A percentile compares a stretch with the other conserved stretches of the same genome.
phyloP scores from a whole-genome alignment of 2,888 invertebrate species.

The Dryobota labecula region DNA sequence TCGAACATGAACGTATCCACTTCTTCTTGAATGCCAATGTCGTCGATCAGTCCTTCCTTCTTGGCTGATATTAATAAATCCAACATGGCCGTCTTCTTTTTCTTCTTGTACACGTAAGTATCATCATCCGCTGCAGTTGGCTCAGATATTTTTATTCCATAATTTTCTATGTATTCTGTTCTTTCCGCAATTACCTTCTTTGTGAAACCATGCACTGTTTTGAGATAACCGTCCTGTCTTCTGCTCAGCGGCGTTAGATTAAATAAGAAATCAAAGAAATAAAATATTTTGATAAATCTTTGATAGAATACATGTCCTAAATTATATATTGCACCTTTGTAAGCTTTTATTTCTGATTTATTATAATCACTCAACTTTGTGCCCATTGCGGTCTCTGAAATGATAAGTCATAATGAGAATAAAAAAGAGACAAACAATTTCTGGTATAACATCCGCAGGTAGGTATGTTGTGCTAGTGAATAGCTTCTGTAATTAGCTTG shows the following conservation, averaged over 20 bases:
- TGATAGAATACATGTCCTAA: constrained; percentile 80
- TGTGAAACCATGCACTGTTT: constrained; percentile 81
- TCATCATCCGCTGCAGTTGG: constrained; percentile 63
- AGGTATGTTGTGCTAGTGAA: too few relatives aligned
- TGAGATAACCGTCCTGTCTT: constrained; percentile 82
- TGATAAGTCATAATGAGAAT: not conserved
- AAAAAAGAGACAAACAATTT: too few relatives aligned
- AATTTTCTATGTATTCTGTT: constrained; percentile 62
- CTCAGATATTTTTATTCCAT: constrained; percentile 56
- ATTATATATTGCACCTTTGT: constrained; percentile 90
- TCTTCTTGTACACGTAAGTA: constrained; percentile 75
- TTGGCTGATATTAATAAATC: constrained; percentile 89
- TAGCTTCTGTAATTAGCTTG: not conserved
- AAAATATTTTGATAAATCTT: constrained; percentile 89
- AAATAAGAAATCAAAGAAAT: constrained; percentile 89
- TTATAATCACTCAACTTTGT: constrained; percentile 87
- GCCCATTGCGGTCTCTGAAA: constrained; percentile 93
- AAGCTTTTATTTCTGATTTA: constrained; percentile 79
- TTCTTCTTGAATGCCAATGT: constrained; percentile 90
- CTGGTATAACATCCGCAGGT: too few relatives aligned
- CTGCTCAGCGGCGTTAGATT: constrained; percentile 85
- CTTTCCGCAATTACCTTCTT: constrained; percentile 80
- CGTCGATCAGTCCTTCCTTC: constrained; percentile 85
- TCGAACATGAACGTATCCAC: constrained; percentile 92
- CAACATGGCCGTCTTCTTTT: constrained; percentile 90